Conservation (phyloP, 2,113 vertebrate species). For the rabbit (Oryctolagus cuniculus) region mOryCun1.1 NC_091443.1:36013001-36013500, state of each 20-base stretch:
- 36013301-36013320: not conserved
- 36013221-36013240: not conserved
- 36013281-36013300: not conserved
- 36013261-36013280: not conserved
- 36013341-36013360: not conserved
- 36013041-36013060: not conserved
- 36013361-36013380: not conserved
- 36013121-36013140: not conserved
- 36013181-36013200: not conserved
- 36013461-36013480: no score
- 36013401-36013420: not conserved
- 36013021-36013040: conserved; percentile 37
- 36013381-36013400: not conserved
- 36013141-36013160: not conserved
- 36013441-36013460: no score
- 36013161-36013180: conserved; percentile 17
- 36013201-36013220: not conserved
- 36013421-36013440: not conserved
- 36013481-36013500: no score
- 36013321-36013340: not conserved
- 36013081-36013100: not conserved
- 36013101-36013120: conserved; percentile 50
- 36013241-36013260: not conserved
- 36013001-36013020: not conserved
- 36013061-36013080: not conserved